A percentile compares a stretch with the other conserved stretches of the same genome.
phyloP scores from a whole-genome alignment of 64 coral and sea anemone species.

The Stichodactyla helianthus region DNA sequence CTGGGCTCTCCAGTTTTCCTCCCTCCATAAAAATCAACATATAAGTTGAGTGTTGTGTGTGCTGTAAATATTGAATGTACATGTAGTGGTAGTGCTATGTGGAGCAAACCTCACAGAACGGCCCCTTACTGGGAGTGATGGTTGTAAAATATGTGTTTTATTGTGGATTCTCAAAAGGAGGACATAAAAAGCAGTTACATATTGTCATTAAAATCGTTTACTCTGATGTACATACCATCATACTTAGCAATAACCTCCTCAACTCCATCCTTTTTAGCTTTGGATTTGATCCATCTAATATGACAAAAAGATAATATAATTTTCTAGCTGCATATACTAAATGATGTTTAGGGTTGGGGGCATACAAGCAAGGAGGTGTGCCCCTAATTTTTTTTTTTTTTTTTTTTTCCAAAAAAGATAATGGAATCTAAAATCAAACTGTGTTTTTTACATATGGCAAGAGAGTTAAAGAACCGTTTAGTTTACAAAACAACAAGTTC shows the following conservation, averaged over 20 bases:
- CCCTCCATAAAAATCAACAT: too few species aligned
- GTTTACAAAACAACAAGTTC: not conserved
- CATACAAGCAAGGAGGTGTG: too few species aligned
- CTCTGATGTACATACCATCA: constrained; percentile 58
- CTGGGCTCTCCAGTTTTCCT: too few species aligned
- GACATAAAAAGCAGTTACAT: not conserved
- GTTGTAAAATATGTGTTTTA: not conserved
- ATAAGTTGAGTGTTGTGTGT: too few species aligned
- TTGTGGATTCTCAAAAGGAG: not conserved
- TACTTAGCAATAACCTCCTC: constrained; percentile 90
- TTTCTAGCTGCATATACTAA: too few species aligned
- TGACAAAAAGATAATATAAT: not conserved
- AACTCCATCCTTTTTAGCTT: constrained; percentile 95
- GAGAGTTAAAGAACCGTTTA: not conserved
- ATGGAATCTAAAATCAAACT: not conserved
- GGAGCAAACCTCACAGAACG: too few species aligned
- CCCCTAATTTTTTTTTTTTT: not conserved
- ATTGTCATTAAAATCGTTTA: too few species aligned
- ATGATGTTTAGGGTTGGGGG: too few species aligned
- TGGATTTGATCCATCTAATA: constrained; percentile 78
- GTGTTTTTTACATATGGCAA: not conserved
- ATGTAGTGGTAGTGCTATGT: too few species aligned
- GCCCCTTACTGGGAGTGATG: too few species aligned
- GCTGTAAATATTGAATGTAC: too few species aligned
- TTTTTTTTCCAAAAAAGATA: not conserved